A percentile compares a stretch with the other conserved stretches of the same genome.
Conservation (phyloP, 2,888 invertebrate species). For the Adelphocoris suturalis region DNA sequence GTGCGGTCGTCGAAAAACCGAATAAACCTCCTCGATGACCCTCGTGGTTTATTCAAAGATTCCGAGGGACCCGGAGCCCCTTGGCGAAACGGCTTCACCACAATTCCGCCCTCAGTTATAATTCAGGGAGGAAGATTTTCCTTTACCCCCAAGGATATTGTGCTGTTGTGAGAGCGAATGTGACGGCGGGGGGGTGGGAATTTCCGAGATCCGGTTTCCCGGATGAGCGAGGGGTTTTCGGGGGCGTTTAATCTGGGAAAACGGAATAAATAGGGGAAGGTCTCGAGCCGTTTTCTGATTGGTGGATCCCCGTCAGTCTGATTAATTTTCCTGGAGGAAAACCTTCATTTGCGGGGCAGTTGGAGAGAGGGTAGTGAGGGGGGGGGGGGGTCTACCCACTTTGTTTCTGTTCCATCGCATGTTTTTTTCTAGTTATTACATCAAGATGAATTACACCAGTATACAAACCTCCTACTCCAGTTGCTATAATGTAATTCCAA, state of each 20-base stretch:
- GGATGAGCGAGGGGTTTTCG: background rate
- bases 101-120: conserved; percentile 25
- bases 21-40: conserved; percentile 20
- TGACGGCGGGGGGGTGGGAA: background rate
- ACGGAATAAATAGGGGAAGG: background rate
- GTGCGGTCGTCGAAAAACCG: background rate
- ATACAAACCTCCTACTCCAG: too few species aligned
- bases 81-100: conserved; percentile 24
- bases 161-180: conserved; percentile 8
- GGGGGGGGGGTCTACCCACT: background rate
- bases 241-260: conserved; percentile 45
- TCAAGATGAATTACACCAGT: too few species aligned
- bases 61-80: background rate
- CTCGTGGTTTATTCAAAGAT: conserved; percentile 25
- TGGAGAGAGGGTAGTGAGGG: background rate
- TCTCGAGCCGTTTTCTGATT: background rate
- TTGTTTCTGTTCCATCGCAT: background rate
- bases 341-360: background rate
- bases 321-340: conserved; percentile 17
- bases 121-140: conserved; percentile 10
- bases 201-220: background rate
- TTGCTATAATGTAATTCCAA: too few species aligned
- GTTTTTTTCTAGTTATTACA: too few species aligned
- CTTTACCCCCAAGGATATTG: conserved; percentile 25
- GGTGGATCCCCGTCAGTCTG: conserved; percentile 33